A percentile compares a stretch with the other conserved stretches of the same genome.
phyloP scores from a whole-genome alignment of 2,797 vertebrate genomes.

The Leucoraja ocellata region DNA sequence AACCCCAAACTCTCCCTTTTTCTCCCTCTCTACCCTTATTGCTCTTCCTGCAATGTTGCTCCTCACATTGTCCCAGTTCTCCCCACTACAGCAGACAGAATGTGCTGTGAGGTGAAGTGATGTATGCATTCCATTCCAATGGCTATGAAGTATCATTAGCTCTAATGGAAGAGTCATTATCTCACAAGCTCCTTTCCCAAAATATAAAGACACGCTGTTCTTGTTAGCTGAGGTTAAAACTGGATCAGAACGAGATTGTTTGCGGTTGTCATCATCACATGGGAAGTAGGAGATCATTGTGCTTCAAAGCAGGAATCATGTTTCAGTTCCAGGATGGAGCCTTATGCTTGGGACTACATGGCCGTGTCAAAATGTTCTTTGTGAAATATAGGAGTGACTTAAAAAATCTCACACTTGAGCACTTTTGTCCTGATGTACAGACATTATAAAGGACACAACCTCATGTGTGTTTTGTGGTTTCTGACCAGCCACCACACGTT shows the following conservation, averaged over 20 bases:
- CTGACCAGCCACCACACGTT: not conserved
- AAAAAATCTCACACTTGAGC: not conserved
- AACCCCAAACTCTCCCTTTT: not conserved
- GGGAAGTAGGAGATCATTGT: not conserved
- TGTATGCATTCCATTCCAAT: not conserved
- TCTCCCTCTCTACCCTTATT: too few species aligned
- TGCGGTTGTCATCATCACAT: not conserved
- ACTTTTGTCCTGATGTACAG: not conserved
- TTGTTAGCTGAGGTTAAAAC: not conserved
- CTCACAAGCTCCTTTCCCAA: not conserved
- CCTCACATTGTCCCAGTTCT: not conserved
- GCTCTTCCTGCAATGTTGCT: too few species aligned
- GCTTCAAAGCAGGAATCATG: not conserved
- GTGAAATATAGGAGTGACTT: not conserved
- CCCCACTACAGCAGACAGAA: not conserved
- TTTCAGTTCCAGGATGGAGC: not conserved
- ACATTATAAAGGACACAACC: not conserved
- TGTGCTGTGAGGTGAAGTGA: not conserved
- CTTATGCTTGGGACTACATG: not conserved
- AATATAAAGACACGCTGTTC: not conserved
- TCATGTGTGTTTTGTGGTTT: not conserved
- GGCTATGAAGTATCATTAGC: not conserved
- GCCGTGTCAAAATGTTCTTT: not conserved
- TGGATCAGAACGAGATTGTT: not conserved
- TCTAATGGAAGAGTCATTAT: not conserved